These are phyloP conservation scores for Plectropomus leopardus DNA, from an alignment of 2,113 vertebrate species.

Conservation along the genomic window DNA sequence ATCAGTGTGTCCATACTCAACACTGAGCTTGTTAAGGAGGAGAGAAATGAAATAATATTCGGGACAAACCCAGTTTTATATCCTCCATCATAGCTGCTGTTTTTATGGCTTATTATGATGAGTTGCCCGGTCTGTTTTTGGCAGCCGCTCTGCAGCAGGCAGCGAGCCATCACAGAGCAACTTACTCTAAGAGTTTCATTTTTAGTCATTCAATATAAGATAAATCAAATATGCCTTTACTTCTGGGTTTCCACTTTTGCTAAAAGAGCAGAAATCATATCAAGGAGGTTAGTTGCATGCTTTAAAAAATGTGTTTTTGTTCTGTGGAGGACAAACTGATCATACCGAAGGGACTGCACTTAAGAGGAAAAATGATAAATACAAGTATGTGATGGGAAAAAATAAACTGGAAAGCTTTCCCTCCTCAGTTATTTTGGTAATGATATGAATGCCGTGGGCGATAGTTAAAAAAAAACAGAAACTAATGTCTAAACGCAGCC, in stretches of 20 bases:
- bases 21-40: not conserved
- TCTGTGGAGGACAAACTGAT: not conserved
- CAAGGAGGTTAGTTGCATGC: not conserved
- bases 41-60: constrained; percentile 40
- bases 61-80: constrained; percentile 50
- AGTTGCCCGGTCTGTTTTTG: constrained; percentile 47
- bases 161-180: constrained; percentile 16
- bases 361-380: not conserved
- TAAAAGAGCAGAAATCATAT: not conserved
- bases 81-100: constrained; percentile 42
- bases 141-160: constrained; percentile 22
- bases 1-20: not conserved
- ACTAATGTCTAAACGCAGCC: not conserved
- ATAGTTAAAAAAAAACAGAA: constrained; percentile 16
- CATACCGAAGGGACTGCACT: not conserved
- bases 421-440: constrained; percentile 18
- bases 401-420: constrained; percentile 26
- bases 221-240: constrained; percentile 13
- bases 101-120: constrained; percentile 44
- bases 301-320: not conserved
- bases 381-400: constrained; percentile 15
- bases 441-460: constrained; percentile 33
- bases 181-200: constrained; percentile 16
- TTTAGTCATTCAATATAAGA: not conserved
- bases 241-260: constrained; percentile 10